A percentile compares a stretch with the other conserved stretches of the same genome.
Conservation (phyloP, 2,113 vertebrate genomes). For the Psilopsiagon aurifrons region DNA sequence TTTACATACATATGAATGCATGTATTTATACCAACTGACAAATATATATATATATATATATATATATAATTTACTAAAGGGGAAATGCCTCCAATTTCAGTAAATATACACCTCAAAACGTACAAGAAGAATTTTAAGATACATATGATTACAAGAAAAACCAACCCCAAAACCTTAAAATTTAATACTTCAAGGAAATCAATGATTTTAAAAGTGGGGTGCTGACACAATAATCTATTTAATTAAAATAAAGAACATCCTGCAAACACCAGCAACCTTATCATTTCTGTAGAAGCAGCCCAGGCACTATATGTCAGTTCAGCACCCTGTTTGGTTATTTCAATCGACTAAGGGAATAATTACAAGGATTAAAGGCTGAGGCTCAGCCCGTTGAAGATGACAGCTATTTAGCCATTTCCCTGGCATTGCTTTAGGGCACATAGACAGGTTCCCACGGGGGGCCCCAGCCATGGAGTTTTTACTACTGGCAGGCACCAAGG, state of each 20-base stretch:
- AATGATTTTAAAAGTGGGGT: neutral
- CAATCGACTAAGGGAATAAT: conserved; percentile 11
- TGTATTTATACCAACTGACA: neutral
- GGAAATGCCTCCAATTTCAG: neutral
- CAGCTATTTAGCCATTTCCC: conserved; percentile 14
- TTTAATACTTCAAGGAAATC: neutral
- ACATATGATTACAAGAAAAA: neutral
- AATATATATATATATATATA: neutral
- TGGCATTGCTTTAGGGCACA: neutral
- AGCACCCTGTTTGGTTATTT: neutral
- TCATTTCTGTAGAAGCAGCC: neutral
- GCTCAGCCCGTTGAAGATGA: neutral
- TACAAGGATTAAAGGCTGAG: conserved; percentile 35
- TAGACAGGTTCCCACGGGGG: conserved; percentile 37
- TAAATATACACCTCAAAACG: neutral
- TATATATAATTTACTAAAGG: neutral
- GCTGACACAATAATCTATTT: neutral
- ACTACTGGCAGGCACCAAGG: conserved; percentile 40
- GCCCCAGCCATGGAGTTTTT: neutral
- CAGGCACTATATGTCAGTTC: neutral
- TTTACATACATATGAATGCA: neutral
- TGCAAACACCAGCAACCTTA: neutral
- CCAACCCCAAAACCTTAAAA: neutral
- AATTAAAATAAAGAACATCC: neutral
- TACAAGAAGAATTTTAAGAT: neutral